A percentile compares a stretch with the other conserved stretches of the same genome.
Conservation (phyloP, 2,113 vertebrate species). For the Chloropsis cyanopogon region DNA sequence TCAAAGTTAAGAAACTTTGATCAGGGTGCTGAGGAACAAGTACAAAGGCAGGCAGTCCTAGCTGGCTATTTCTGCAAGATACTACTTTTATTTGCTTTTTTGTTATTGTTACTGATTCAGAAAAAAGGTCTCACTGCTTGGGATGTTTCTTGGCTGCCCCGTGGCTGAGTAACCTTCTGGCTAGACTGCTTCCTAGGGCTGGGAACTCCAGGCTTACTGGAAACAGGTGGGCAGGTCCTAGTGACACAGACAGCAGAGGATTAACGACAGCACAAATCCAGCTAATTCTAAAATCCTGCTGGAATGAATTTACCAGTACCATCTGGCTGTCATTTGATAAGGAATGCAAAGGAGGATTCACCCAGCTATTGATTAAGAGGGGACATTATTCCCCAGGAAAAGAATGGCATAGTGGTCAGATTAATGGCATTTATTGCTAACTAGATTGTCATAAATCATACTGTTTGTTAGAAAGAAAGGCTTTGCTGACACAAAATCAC, state of each 20-base stretch:
- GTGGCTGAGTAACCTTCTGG: conserved; percentile 41
- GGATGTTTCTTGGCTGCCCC: background rate
- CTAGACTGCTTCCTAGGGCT: conserved; percentile 58
- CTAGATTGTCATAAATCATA: conserved; percentile 8
- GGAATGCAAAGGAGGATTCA: conserved; percentile 48
- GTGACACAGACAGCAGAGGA: conserved; percentile 48
- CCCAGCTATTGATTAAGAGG: conserved; percentile 50
- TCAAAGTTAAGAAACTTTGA: background rate
- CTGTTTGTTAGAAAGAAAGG: conserved; percentile 1
- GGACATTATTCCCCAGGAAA: background rate
- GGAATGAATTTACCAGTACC: conserved; percentile 66
- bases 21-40: background rate
- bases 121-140: background rate
- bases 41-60: background rate
- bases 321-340: conserved; percentile 77
- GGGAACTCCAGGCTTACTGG: conserved; percentile 35
- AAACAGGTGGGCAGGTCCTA: conserved; percentile 75
- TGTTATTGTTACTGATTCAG: background rate
- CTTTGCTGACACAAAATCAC: conserved; percentile 33
- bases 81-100: background rate
- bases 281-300: conserved; percentile 61
- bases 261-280: conserved; percentile 54
- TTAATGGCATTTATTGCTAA: conserved; percentile 15
- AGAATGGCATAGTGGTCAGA: background rate
- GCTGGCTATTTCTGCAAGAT: background rate